Evolutionary conservation across 2,797 vertebrate genomes (phyloP).

Genomic region (Novumbra hubbsi): DNA sequence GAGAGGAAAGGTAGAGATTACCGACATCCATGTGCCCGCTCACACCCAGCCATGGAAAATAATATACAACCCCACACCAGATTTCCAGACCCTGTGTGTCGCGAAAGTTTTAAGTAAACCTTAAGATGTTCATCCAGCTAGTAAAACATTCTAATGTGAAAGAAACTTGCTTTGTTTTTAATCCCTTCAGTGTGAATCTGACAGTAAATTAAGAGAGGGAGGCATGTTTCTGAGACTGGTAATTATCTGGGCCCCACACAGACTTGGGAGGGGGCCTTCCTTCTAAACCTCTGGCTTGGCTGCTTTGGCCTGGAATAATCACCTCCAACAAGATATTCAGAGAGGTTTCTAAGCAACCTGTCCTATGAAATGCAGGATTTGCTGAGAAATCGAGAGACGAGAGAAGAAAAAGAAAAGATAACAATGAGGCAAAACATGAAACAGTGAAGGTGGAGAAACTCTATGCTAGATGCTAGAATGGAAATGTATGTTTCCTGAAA

Average conservation of each 20-base stretch:
- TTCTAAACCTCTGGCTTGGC: constrained; percentile 53
- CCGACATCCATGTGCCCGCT: neutral
- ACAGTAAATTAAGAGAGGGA: constrained; percentile 60
- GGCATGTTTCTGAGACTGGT: constrained; percentile 44
- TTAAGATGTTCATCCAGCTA: neutral
- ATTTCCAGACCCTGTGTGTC: neutral
- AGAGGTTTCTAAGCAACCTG: constrained; percentile 59
- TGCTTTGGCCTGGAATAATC: constrained; percentile 55
- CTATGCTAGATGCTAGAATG: constrained; percentile 18
- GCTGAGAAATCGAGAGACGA: constrained; percentile 25
- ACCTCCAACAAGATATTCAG: constrained; percentile 54
- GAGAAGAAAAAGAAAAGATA: constrained; percentile 17
- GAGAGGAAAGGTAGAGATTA: constrained; percentile 84
- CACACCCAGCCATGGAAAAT: neutral
- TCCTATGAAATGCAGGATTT: constrained; percentile 13
- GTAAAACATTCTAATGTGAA: constrained; percentile 28
- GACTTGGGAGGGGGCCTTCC: constrained; percentile 20
- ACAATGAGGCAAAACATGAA: constrained; percentile 29
- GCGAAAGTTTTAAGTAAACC: neutral
- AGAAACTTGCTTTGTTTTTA: constrained; percentile 30
- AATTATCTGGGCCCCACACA: constrained; percentile 64
- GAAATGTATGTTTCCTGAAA: constrained; percentile 20
- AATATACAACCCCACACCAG: neutral
- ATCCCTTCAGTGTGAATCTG: constrained; percentile 42
- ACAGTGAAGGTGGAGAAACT: constrained; percentile 43